Evolutionary conservation across 2,888 invertebrate species (phyloP), one percentile per base, ranked within the genome.

Genomic region (Perithous albicinctus): DNA sequence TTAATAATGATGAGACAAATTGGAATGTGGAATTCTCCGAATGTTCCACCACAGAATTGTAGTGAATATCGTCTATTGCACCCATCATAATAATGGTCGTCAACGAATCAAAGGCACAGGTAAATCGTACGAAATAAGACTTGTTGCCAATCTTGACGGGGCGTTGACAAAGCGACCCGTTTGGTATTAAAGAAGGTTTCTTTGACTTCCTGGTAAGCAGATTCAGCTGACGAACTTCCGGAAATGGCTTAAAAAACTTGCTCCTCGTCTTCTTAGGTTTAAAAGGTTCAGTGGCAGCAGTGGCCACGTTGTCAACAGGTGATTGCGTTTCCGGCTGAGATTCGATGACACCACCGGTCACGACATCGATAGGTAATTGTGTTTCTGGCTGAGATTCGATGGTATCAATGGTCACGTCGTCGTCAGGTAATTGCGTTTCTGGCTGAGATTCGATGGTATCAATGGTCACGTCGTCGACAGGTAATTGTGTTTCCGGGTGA

Each of bases 41-140:
- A n/a, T 51, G 10, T 48, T 61, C 18, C 8, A 77, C 10, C 5
- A 69, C 6, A 12, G 23, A 20, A 2, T 43, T 43, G 43, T 78
- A 78, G 8, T 56, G 15, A 18, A 18, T 35, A 35, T 78, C 38
- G 10, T 78, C 72, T 0, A 73, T 32, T 4, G 72, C 64, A 1
- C 73, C 41, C 0, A 66, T 67, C 67, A 73, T 79, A 8, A 79
- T 15, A 5, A 74, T 69, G 20, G 67, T 67, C 1, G 66, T 54
- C 6, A 81, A 32, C 5, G 63, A 59, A 59, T 81, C 81, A 18
- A 81, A 72, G 7, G 73, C 46, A 48, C 78, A 81, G 0, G 81
- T 78, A n/a, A 56, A 23, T 61, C 18, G 23, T 4, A 81, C 61
- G 26, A 78, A 81, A 20, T 48, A 26, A 35, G 26, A n/a, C n/a